Evolutionary conservation across 2,113 vertebrate species (phyloP), one percentile per base, ranked within the genome.

Genomic region (Furnarius figulus): DNA sequence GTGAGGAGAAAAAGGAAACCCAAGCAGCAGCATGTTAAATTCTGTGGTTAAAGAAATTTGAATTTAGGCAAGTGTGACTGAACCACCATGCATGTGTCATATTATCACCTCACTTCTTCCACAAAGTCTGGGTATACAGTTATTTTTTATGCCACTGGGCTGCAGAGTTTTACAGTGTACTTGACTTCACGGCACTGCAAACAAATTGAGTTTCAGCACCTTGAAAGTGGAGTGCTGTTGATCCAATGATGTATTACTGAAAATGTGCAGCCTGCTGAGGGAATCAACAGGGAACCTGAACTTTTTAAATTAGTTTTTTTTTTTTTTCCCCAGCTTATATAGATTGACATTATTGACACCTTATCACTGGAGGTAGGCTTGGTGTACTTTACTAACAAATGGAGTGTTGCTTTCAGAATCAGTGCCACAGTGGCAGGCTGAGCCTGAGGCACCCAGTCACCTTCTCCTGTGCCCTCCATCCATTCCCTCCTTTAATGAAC

Each of bases 171-270:
- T 63, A 85, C 70, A 74, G 46, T 9, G 25, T n/a, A 30, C 35
- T 89, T 90, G 83, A 76, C 78, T 96, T 91, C 33, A 3, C 58
- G 52, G 55, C 75, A 55, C 71, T 53, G 73, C 65, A 91, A 94
- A 81, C 75, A 95, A 93, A 94, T 77, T 81, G 84, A 83, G 87
- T 93, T 97, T 82, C 92, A 94, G 78, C 66, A 90, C 78, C 81
- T 86, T 73, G 74, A 76, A 87, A 79, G 42, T 58, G 78, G 84
- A 96, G 91, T 87, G 71, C 28, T 84, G 79, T 56, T 92, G 90
- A 94, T 82, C 61, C 87, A 79, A 30, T 50, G 90, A 96, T 88
- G 35, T 79, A 86, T 89, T 92, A 63, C 79, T 82, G 56, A 63
- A 93, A 95, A 90, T 1, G 1, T 75, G 72, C 75, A 93, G 78